phyloP scores from a whole-genome alignment of 2,797 vertebrate species.

The Potorous gilbertii region DNA sequence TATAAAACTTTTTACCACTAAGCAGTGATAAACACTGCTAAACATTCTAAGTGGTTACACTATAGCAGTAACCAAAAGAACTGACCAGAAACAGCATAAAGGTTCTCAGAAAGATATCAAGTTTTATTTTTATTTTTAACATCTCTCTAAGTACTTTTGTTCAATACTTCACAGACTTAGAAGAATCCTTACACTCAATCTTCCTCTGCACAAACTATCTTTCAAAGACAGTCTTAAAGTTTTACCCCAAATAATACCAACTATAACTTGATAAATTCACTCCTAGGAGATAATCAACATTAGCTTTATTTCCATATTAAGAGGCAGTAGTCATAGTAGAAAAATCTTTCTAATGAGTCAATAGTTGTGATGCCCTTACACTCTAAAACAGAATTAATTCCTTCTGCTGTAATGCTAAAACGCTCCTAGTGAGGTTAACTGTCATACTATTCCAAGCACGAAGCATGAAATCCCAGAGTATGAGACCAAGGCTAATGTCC shows the following conservation, averaged over 20 bases:
- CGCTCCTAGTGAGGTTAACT: neutral
- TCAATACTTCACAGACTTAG: neutral
- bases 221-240: slow-evolving; percentile 45
- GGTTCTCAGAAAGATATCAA: neutral
- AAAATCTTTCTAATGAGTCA: neutral
- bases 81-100: neutral
- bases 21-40: slow-evolving; percentile 28
- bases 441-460: neutral
- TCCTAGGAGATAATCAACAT: slow-evolving; percentile 8
- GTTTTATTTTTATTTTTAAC: neutral
- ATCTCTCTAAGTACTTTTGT: slow-evolving; percentile 15
- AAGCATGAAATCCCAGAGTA: neutral
- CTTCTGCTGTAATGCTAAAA: neutral
- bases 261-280: slow-evolving; percentile 33
- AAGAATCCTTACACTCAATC: neutral
- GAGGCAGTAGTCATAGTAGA: neutral
- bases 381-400: neutral
- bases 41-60: neutral
- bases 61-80: neutral
- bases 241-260: slow-evolving; percentile 45
- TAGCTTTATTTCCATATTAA: neutral
- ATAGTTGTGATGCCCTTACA: neutral
- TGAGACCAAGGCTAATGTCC: neutral
- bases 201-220: slow-evolving; percentile 25
- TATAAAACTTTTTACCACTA: slow-evolving; percentile 19